Evolutionary conservation across 1,140 invertebrate species (phyloP).

Genomic region (Chlorops oryzae): DNA sequence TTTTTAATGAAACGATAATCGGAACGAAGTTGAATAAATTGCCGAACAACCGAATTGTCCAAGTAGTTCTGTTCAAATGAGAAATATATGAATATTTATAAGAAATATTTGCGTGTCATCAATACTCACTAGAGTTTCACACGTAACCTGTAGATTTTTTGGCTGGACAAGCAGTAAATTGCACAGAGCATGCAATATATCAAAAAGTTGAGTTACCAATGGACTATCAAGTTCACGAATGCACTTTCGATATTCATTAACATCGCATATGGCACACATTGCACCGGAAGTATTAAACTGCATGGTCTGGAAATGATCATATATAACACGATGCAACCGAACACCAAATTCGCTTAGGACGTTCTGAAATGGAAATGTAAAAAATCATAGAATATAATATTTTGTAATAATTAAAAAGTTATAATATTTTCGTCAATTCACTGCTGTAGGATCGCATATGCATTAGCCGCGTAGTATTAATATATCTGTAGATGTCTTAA

Average conservation of each 20-base stretch:
- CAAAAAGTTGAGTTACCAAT: slow-evolving; percentile 80
- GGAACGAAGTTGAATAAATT: slow-evolving; percentile 87
- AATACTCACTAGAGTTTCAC: slow-evolving; percentile 79
- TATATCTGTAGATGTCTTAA: too few species aligned
- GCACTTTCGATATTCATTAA: slow-evolving; percentile 89
- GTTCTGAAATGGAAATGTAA: too few species aligned
- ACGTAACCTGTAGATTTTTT: slow-evolving; percentile 93
- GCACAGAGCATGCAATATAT: slow-evolving; percentile 90
- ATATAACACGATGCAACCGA: slow-evolving; percentile 87
- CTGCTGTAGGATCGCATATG: too few species aligned
- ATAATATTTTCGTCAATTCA: too few species aligned
- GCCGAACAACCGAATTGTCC: slow-evolving; percentile 78
- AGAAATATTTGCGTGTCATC: neutral
- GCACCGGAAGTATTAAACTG: slow-evolving; percentile 94
- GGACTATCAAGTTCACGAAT: slow-evolving; percentile 67
- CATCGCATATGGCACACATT: slow-evolving; percentile 96
- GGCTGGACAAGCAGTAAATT: slow-evolving; percentile 93
- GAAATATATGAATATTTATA: slow-evolving; percentile 21
- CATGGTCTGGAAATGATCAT: slow-evolving; percentile 91
- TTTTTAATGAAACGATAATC: slow-evolving; percentile 54
- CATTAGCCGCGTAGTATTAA: too few species aligned
- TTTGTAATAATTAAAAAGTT: too few species aligned
- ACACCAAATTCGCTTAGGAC: slow-evolving; percentile 85
- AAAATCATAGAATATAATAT: too few species aligned
- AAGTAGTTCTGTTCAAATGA: slow-evolving; percentile 74